Conservation (phyloP, 2,797 vertebrate species). For the Tinamus major region DNA sequence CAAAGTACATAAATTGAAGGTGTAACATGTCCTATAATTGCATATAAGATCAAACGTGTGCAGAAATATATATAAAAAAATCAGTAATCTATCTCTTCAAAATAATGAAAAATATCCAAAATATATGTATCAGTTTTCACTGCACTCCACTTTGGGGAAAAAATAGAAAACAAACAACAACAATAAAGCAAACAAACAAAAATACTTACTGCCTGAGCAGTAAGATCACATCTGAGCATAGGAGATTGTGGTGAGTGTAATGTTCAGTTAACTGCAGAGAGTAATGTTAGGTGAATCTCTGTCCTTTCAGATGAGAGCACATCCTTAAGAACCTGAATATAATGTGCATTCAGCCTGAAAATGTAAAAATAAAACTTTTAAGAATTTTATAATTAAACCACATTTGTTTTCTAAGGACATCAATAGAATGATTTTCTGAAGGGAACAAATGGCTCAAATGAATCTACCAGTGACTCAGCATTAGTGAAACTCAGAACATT, state of each 20-base stretch:
- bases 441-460: background rate
- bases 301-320: background rate
- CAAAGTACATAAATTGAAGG: conserved; percentile 6
- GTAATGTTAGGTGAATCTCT: background rate
- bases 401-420: background rate
- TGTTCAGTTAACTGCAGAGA: background rate
- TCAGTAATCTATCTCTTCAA: background rate
- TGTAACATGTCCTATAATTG: background rate
- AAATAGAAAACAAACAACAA: background rate
- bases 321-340: background rate
- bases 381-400: background rate
- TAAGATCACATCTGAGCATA: background rate
- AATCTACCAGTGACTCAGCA: background rate
- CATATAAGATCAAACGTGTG: background rate
- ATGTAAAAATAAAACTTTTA: background rate
- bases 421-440: background rate
- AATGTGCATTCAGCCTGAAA: background rate
- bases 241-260: background rate
- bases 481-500: background rate
- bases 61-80: background rate
- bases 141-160: background rate
- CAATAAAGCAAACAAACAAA: background rate
- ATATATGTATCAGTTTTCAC: background rate
- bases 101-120: background rate
- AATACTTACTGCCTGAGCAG: background rate